These are phyloP conservation scores for Sciaenops ocellatus DNA, from an alignment of 2,797 vertebrate species.

Conservation along the genomic window DNA sequence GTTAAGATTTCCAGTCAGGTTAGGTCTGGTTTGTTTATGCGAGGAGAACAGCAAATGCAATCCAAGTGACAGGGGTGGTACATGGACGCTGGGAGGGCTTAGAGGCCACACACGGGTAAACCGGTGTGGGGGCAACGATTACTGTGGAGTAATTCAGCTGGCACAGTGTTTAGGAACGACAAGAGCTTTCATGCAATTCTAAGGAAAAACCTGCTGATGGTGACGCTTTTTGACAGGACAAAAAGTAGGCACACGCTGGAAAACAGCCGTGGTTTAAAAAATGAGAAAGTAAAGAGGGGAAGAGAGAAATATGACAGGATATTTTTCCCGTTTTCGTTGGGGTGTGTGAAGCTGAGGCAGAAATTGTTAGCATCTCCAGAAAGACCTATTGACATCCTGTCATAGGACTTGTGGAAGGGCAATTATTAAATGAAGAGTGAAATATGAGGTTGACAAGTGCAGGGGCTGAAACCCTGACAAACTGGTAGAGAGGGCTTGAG, in stretches of 20 bases:
- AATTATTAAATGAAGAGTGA: conserved; percentile 76
- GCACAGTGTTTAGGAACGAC: conserved; percentile 29
- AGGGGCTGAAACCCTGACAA: conserved; percentile 62
- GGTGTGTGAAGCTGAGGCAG: conserved; percentile 55
- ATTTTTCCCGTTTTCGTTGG: conserved; percentile 31
- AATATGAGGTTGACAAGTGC: conserved; percentile 54
- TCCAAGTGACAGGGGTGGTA: conserved; percentile 25
- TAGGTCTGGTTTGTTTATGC: conserved; percentile 14
- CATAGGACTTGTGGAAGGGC: conserved; percentile 62
- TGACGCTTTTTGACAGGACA: conserved; percentile 70
- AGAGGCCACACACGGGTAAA: conserved; percentile 38
- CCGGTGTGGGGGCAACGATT: conserved; percentile 14
- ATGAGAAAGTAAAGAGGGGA: conserved; percentile 12
- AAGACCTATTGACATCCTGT: conserved; percentile 75
- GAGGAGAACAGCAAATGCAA: conserved; percentile 22
- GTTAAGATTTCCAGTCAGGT: not conserved
- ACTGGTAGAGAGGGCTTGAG: conserved; percentile 44
- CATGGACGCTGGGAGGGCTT: conserved; percentile 7
- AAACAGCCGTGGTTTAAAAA: conserved; percentile 36
- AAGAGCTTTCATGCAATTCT: conserved; percentile 27
- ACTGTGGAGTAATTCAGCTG: conserved; percentile 47
- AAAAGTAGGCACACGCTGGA: conserved; percentile 47
- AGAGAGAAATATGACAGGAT: conserved; percentile 38
- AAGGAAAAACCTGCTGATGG: conserved; percentile 63
- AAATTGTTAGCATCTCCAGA: conserved; percentile 70